Conservation (phyloP, 35 echinoderm and acorn worm species). For the Heliocidaris tuberculata region DNA sequence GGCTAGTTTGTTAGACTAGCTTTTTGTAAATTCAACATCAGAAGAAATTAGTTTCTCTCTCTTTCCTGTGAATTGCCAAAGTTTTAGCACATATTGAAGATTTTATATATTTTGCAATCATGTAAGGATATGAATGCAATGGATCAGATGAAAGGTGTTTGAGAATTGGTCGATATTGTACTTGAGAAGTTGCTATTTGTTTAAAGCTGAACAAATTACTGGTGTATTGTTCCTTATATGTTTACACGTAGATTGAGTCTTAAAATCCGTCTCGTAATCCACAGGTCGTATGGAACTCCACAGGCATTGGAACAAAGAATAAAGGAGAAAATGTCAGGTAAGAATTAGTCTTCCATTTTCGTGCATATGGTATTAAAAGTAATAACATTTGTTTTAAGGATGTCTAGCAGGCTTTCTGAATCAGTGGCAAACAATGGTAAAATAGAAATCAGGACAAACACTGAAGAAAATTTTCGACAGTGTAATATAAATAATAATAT, state of each 20-base stretch:
- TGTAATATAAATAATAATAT: no score
- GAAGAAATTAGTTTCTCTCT: no score
- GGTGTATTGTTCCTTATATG: neutral
- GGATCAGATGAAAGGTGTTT: neutral
- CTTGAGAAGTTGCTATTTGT: neutral
- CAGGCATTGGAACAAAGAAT: slow-evolving; percentile 34
- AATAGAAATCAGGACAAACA: no score
- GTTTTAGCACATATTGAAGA: no score
- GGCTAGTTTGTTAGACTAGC: no score
- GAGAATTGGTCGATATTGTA: neutral
- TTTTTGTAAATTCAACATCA: no score
- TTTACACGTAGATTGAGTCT: neutral
- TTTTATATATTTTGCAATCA: no score
- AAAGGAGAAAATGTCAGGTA: slow-evolving; percentile 2
- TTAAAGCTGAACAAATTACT: neutral
- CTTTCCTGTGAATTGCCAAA: no score
- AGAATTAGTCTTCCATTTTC: neutral
- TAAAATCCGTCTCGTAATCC: neutral
- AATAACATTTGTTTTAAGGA: no score
- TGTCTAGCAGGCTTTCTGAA: no score
- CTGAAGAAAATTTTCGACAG: no score
- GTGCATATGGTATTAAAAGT: neutral
- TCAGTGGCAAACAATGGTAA: neutral
- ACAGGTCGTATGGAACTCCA: neutral
- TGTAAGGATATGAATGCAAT: no score